A percentile compares a stretch with the other conserved stretches of the same genome.
Conservation (phyloP, 2,888 invertebrate species). For the Meteorus cinctellus region DNA sequence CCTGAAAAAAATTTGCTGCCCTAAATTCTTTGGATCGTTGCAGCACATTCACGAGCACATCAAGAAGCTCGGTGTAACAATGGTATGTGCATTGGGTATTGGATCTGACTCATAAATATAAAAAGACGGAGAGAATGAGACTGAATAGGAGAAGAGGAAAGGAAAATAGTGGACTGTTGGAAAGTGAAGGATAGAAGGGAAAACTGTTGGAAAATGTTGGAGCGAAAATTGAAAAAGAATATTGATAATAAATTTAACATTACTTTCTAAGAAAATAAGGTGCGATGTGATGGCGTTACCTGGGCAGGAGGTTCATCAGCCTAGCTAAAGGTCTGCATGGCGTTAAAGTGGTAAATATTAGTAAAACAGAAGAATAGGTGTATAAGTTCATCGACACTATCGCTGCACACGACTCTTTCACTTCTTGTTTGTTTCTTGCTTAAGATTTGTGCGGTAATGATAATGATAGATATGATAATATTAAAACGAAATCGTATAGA, state of each 20-base stretch:
- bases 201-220: slow-evolving; percentile 29
- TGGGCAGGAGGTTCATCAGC: slow-evolving; percentile 94
- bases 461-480: slow-evolving; percentile 37
- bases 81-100: slow-evolving; percentile 45
- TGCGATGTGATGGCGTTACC: slow-evolving; percentile 80
- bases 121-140: background rate
- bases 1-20: slow-evolving; percentile 17
- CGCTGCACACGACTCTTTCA: background rate
- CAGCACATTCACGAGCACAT: slow-evolving; percentile 33
- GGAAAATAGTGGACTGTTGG: background rate
- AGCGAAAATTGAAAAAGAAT: slow-evolving; percentile 42
- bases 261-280: slow-evolving; percentile 65
- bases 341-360: slow-evolving; percentile 72
- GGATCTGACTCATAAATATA: slow-evolving; percentile 36
- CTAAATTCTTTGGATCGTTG: background rate
- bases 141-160: background rate
- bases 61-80: slow-evolving; percentile 48
- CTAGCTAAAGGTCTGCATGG: slow-evolving; percentile 88
- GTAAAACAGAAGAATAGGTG: slow-evolving; percentile 68
- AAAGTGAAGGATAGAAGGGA: slow-evolving; percentile 18
- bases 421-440: background rate
- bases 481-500: slow-evolving; percentile 39
- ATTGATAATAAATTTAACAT: slow-evolving; percentile 44
- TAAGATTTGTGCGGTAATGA: slow-evolving; percentile 47
- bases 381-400: slow-evolving; percentile 31